Percentiles rank a stretch among this genome's conserved stretches.
These are phyloP conservation scores for Pogona vitticeps DNA, from an alignment of 2,113 vertebrate species.

Conservation along the genomic window DNA sequence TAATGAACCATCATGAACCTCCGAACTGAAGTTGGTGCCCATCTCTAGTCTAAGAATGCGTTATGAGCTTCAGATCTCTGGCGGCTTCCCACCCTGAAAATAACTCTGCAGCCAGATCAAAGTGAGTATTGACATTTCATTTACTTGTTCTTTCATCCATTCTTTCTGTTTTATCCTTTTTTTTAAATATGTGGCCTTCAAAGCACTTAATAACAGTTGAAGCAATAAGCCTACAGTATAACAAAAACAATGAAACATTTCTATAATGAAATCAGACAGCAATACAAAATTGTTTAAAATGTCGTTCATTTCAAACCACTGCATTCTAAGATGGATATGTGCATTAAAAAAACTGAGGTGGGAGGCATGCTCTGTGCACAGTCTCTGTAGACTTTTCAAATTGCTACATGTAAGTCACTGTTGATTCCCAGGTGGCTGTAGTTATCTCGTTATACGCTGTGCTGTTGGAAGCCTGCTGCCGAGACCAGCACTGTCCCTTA, in stretches of 20 bases:
- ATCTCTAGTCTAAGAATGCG: no score
- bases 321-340: not conserved
- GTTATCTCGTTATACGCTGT: slow-evolving; percentile 53
- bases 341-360: not conserved
- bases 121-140: not conserved
- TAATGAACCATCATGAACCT: no score
- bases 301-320: not conserved
- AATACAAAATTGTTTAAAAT: not conserved
- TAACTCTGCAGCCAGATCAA: not conserved
- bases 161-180: not conserved
- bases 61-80: no score
- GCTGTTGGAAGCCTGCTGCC: slow-evolving; percentile 46
- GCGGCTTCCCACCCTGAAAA: no score
- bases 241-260: not conserved
- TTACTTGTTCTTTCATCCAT: not conserved
- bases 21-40: no score
- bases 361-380: not conserved
- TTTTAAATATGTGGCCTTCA: not conserved
- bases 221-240: not conserved
- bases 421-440: slow-evolving; percentile 61
- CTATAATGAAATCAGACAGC: not conserved
- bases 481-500: slow-evolving; percentile 59
- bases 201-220: not conserved
- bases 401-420: slow-evolving; percentile 43
- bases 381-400: not conserved